phyloP scores from a whole-genome alignment of 2,888 invertebrate species.

The Mimumesa dahlbomi region DNA sequence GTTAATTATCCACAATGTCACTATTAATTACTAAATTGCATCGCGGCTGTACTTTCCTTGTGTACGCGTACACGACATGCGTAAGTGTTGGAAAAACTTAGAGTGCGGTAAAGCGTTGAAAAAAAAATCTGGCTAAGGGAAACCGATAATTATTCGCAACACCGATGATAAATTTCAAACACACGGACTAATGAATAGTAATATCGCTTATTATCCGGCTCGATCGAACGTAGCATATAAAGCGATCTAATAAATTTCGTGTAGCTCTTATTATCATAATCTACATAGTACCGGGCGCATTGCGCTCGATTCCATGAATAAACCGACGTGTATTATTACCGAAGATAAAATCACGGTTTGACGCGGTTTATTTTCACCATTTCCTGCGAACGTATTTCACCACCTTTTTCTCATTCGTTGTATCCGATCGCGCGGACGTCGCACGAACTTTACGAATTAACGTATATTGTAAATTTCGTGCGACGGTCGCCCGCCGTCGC shows the following conservation, averaged over 20 bases:
- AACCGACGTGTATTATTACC: no score
- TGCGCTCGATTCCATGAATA: no score
- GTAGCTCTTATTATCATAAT: neutral
- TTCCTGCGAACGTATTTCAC: slow-evolving; percentile 12
- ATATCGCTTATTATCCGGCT: slow-evolving; percentile 24
- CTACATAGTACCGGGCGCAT: neutral
- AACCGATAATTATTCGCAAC: slow-evolving; percentile 44
- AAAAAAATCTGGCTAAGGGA: slow-evolving; percentile 43
- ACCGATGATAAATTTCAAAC: slow-evolving; percentile 44
- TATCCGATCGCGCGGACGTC: slow-evolving; percentile 2
- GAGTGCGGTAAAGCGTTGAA: slow-evolving; percentile 37
- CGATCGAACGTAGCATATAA: slow-evolving; percentile 11
- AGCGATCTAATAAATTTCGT: slow-evolving; percentile 5
- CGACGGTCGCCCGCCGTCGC: neutral
- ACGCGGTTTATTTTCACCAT: neutral
- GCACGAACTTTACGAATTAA: slow-evolving; percentile 33
- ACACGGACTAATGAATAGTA: neutral
- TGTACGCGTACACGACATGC: neutral
- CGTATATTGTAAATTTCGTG: slow-evolving; percentile 18
- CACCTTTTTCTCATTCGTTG: neutral
- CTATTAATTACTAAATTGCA: slow-evolving; percentile 77
- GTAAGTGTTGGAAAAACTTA: no score
- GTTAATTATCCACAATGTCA: slow-evolving; percentile 76
- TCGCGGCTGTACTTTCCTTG: slow-evolving; percentile 38
- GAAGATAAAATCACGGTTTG: no score